phyloP scores from a whole-genome alignment of 2,113 vertebrate genomes.

The Scomber scombrus region DNA sequence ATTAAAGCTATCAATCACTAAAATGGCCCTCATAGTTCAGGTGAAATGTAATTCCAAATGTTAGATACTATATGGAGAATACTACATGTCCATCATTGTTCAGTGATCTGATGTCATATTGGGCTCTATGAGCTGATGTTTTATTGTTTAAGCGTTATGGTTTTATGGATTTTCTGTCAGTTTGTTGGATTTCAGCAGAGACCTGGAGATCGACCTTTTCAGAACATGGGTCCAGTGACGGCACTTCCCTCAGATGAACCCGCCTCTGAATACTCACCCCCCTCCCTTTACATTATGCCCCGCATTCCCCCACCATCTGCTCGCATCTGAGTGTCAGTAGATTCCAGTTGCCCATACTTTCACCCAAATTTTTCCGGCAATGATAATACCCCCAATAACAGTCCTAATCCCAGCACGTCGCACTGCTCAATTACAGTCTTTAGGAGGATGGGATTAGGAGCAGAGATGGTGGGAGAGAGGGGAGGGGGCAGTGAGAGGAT shows the following conservation, averaged over 20 bases:
- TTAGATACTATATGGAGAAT: slow-evolving; percentile 63
- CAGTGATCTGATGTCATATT: slow-evolving; percentile 66
- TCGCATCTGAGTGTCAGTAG: slow-evolving; percentile 37
- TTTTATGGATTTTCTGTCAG: slow-evolving; percentile 82
- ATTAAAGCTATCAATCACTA: slow-evolving; percentile 74
- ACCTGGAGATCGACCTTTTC: slow-evolving; percentile 78
- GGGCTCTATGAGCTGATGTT: slow-evolving; percentile 72
- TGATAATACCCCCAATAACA: slow-evolving; percentile 82
- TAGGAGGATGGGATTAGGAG: slow-evolving; percentile 84
- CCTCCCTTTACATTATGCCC: not conserved
- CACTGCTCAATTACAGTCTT: slow-evolving; percentile 85
- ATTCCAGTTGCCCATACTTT: slow-evolving; percentile 63
- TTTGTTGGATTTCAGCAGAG: slow-evolving; percentile 73
- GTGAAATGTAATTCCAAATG: slow-evolving; percentile 71
- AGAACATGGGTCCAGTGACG: slow-evolving; percentile 67
- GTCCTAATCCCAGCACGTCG: slow-evolving; percentile 83
- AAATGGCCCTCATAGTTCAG: slow-evolving; percentile 62
- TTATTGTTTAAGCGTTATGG: slow-evolving; percentile 81
- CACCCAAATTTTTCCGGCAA: slow-evolving; percentile 73
- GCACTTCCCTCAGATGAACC: slow-evolving; percentile 29
- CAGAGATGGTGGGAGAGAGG: slow-evolving; percentile 49
- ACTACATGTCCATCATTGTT: slow-evolving; percentile 74
- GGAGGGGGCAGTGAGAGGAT: slow-evolving; percentile 48
- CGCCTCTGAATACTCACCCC: slow-evolving; percentile 29
- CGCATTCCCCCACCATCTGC: slow-evolving; percentile 48